A percentile compares a stretch with the other conserved stretches of the same genome.
Evolutionary conservation across 2,888 invertebrate species (phyloP).

Genomic region (Zaprionus bogoriensis): DNA sequence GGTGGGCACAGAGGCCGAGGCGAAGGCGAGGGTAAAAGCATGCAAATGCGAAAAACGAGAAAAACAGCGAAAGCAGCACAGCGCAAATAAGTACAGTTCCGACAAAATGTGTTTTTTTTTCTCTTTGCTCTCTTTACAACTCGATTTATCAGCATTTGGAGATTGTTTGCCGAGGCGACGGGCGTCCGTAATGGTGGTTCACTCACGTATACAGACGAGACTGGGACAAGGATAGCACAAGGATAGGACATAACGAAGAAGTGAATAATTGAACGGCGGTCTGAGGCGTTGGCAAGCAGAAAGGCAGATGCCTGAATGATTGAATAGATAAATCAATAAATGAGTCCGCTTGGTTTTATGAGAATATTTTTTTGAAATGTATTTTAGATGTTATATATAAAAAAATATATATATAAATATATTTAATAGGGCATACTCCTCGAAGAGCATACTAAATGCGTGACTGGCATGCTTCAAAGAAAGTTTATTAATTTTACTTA

Average conservation of each 20-base stretch:
- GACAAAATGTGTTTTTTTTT: slow-evolving; percentile 61
- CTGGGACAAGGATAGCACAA: too few relatives aligned
- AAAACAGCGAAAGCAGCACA: slow-evolving; percentile 46
- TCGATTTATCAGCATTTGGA: slow-evolving; percentile 65
- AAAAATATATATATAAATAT: neutral
- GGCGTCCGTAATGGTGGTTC: neutral
- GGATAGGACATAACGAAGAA: too few relatives aligned
- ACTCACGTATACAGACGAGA: neutral
- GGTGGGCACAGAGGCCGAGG: neutral
- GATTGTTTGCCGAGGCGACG: slow-evolving; percentile 50
- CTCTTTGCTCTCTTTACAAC: slow-evolving; percentile 43
- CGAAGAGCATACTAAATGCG: too few relatives aligned
- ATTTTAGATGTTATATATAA: too few relatives aligned
- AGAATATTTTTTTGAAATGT: neutral
- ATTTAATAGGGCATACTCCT: too few relatives aligned
- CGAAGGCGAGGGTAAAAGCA: neutral
- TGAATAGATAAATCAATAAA: too few relatives aligned
- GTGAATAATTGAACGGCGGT: too few relatives aligned
- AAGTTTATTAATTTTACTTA: too few relatives aligned
- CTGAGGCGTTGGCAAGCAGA: too few relatives aligned
- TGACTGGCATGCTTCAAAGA: too few relatives aligned
- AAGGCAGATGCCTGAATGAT: too few relatives aligned
- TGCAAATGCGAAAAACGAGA: slow-evolving; percentile 50
- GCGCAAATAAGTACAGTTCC: slow-evolving; percentile 60
- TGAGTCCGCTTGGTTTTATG: neutral